phyloP scores from a whole-genome alignment of 2,888 invertebrate genomes.

The Ditula angustiorana region DNA sequence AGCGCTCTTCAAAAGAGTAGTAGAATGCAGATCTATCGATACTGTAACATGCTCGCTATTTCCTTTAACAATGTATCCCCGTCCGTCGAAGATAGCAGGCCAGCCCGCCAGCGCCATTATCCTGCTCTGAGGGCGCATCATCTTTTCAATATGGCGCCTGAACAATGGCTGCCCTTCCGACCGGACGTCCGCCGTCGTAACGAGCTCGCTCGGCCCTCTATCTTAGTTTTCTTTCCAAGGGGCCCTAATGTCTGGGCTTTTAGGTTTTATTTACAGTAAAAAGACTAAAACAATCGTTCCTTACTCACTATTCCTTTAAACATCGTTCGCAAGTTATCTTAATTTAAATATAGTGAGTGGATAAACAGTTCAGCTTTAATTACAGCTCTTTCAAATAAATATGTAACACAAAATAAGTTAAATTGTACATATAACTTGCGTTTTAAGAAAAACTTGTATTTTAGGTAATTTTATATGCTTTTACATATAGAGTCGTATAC shows the following conservation, averaged over 20 bases:
- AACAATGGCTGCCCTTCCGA: conserved; percentile 73
- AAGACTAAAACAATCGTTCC: background rate
- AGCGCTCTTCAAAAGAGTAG: conserved; percentile 11
- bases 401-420: background rate
- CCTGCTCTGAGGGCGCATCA: conserved; percentile 68
- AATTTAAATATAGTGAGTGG: background rate
- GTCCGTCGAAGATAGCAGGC: conserved; percentile 33
- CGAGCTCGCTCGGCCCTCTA: conserved; percentile 63
- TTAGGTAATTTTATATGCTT: too few species aligned
- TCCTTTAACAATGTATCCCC: conserved; percentile 48
- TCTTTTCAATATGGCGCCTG: conserved; percentile 78
- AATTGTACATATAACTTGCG: too few species aligned
- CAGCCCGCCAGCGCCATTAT: conserved; percentile 58
- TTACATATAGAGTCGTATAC: too few species aligned
- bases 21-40: conserved; percentile 27
- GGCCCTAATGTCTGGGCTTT: conserved; percentile 25
- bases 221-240: conserved; percentile 58
- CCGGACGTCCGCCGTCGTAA: conserved; percentile 75
- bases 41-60: conserved; percentile 51
- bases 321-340: background rate
- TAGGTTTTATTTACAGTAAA: conserved; percentile 21
- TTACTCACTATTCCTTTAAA: background rate
- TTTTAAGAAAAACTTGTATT: too few species aligned
- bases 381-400: background rate
- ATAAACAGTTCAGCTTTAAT: background rate